A percentile compares a stretch with the other conserved stretches of the same genome.
phyloP scores from a whole-genome alignment of 1,140 invertebrate genomes.

The Oryctes rhinoceros region DNA sequence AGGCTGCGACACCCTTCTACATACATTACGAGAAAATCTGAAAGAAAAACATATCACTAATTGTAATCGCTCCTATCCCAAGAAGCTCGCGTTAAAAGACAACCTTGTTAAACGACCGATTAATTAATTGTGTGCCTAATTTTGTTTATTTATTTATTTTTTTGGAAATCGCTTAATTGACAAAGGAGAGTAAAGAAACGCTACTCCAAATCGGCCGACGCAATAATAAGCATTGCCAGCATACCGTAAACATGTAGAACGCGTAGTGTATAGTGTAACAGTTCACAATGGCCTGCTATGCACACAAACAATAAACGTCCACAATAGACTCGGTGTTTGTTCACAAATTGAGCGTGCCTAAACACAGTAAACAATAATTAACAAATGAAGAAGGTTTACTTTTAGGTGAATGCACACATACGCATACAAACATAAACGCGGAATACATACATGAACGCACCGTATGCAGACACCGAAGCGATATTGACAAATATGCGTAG shows the following conservation, averaged over 20 bases:
- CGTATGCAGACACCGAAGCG: background rate
- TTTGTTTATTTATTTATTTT: too few relatives aligned
- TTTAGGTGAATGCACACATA: slow-evolving; percentile 32
- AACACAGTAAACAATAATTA: slow-evolving; percentile 45
- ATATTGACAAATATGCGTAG: background rate
- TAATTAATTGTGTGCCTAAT: too few relatives aligned
- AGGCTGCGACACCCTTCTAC: too few relatives aligned
- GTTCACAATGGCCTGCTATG: slow-evolving; percentile 32
- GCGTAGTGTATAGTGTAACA: background rate
- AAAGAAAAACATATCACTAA: too few relatives aligned
- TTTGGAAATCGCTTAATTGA: background rate
- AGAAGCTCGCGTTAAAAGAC: too few relatives aligned
- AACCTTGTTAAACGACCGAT: too few relatives aligned
- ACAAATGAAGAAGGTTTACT: slow-evolving; percentile 44
- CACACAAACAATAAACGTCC: slow-evolving; percentile 36
- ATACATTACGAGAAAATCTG: too few relatives aligned
- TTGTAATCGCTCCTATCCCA: too few relatives aligned
- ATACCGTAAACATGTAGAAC: slow-evolving; percentile 14
- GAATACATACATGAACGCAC: background rate
- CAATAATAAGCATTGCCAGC: background rate
- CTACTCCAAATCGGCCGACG: background rate
- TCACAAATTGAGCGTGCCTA: slow-evolving; percentile 44
- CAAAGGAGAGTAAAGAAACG: background rate
- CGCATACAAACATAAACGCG: background rate
- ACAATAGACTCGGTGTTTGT: slow-evolving; percentile 43